A percentile compares a stretch with the other conserved stretches of the same genome.
Evolutionary conservation across 2,113 vertebrate species (phyloP).

Genomic region (Solenodon paradoxus): DNA sequence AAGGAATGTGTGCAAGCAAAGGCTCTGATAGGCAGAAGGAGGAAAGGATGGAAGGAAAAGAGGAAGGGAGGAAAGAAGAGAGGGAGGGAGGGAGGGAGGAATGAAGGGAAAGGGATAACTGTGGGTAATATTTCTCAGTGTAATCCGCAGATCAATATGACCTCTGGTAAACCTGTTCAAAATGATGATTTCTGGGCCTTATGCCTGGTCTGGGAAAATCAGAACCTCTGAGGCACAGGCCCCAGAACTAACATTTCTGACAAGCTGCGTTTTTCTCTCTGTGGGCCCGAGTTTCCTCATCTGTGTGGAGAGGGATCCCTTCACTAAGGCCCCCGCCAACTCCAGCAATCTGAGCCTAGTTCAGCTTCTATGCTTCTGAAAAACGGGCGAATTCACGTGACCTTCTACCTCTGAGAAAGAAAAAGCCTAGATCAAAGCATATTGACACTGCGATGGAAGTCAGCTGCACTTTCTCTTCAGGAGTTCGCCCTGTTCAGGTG

Average conservation of each 20-base stretch:
- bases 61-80: not conserved
- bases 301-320: not conserved
- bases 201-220: not conserved
- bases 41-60: not conserved
- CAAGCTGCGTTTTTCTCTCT: not conserved
- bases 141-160: not conserved
- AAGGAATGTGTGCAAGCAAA: not conserved
- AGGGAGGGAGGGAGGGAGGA: accelerated
- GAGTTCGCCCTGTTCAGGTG: not conserved
- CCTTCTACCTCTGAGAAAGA: not conserved
- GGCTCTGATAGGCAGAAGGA: not conserved
- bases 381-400: not conserved
- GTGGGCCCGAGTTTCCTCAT: not conserved
- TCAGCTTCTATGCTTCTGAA: not conserved
- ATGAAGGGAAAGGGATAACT: no score
- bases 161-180: not conserved
- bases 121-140: not conserved
- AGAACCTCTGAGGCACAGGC: not conserved
- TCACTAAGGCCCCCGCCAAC: not conserved
- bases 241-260: not conserved
- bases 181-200: not conserved
- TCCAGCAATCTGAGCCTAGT: not conserved
- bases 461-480: not conserved
- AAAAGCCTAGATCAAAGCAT: not conserved
- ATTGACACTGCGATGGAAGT: not conserved